These are phyloP conservation scores for Acanthacorydalis orientalis DNA, from an alignment of 2,888 invertebrate genomes.

Conservation along the genomic window DNA sequence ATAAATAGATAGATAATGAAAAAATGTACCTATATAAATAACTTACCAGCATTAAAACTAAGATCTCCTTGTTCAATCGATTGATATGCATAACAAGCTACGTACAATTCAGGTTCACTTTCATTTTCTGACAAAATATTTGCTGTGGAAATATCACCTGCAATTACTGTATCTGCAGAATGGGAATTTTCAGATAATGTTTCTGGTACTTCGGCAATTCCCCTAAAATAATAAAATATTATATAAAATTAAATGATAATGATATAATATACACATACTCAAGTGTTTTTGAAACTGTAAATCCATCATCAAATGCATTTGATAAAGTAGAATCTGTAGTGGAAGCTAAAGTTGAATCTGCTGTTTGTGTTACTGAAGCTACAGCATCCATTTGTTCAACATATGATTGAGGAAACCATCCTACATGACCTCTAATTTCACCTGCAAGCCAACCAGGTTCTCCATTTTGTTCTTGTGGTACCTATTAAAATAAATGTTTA, in stretches of 20 bases:
- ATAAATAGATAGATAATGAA: not conserved
- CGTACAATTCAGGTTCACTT: conserved; percentile 52
- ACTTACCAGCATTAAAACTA: conserved; percentile 49
- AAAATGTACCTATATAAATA: not conserved
- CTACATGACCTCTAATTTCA: conserved; percentile 73
- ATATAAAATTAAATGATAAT: not conserved
- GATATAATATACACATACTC: conserved; percentile 27
- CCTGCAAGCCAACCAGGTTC: conserved; percentile 98
- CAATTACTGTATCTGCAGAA: conserved; percentile 23
- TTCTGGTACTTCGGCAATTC: conserved; percentile 58
- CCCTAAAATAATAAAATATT: conserved; percentile 28
- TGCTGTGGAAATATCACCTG: conserved; percentile 11
- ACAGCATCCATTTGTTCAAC: conserved; percentile 55
- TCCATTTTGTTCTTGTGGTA: conserved; percentile 61
- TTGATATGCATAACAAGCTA: conserved; percentile 79
- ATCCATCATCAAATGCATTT: conserved; percentile 31
- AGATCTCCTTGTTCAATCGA: conserved; percentile 84
- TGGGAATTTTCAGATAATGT: conserved; percentile 16
- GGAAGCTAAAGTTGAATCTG: conserved; percentile 19
- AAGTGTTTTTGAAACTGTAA: conserved; percentile 19
- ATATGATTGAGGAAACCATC: conserved; percentile 96
- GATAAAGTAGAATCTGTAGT: conserved; percentile 26
- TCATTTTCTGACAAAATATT: no score
- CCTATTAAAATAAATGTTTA: conserved; percentile 21
- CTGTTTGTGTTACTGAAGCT: conserved; percentile 20